Conservation (phyloP, 2,888 invertebrate genomes). For the Synergus gifuensis region DNA sequence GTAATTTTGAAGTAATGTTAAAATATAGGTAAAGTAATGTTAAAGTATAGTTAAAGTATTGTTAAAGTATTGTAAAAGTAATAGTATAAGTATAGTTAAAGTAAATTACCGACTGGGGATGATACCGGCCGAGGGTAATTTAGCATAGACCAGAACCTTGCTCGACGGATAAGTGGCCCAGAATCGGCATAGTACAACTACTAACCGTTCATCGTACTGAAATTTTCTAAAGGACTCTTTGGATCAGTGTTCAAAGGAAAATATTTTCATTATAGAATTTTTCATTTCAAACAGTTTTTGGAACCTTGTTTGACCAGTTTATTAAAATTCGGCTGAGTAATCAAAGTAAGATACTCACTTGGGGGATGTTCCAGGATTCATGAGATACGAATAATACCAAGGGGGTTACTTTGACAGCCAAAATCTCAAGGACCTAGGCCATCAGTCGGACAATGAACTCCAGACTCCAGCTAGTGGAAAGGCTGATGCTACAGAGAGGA, state of each 20-base stretch:
- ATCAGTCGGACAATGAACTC: constrained; percentile 37
- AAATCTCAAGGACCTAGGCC: constrained; percentile 22
- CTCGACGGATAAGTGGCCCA: no score
- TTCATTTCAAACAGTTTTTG: not conserved
- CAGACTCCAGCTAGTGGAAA: not conserved
- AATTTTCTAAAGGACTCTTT: not conserved
- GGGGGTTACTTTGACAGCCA: constrained; percentile 21
- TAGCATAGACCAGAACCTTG: no score
- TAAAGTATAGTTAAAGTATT: no score
- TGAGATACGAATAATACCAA: constrained; percentile 11
- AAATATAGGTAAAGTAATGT: no score
- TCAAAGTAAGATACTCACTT: not conserved
- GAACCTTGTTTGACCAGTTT: not conserved
- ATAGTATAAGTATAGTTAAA: no score
- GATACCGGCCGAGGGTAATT: no score
- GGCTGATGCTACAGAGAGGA: constrained; percentile 6
- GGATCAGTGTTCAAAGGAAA: not conserved
- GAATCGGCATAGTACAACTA: no score
- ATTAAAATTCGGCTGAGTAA: constrained; percentile 9
- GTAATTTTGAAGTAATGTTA: no score
- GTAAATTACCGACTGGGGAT: no score
- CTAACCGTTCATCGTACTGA: not conserved
- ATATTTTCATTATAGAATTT: not conserved
- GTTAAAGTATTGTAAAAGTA: no score
- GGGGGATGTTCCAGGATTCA: not conserved